Evolutionary conservation across 2,888 invertebrate genomes (phyloP).

Genomic region (Chironomus riparius): DNA sequence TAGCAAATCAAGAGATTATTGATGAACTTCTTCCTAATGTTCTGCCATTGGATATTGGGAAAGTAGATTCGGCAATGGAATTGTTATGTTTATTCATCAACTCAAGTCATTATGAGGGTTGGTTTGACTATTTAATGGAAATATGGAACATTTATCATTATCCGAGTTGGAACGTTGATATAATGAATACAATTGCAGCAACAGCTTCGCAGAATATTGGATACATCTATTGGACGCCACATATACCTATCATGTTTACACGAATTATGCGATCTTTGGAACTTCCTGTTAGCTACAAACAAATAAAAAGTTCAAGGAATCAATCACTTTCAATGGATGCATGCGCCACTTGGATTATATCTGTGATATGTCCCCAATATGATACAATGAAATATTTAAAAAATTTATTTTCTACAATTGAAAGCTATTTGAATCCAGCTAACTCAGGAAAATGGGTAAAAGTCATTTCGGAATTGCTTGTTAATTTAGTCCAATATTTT

Average conservation of each 20-base stretch:
- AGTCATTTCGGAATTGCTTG: slow-evolving; percentile 56
- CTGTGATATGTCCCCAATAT: slow-evolving; percentile 57
- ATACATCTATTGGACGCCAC: slow-evolving; percentile 77
- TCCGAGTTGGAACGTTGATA: slow-evolving; percentile 45
- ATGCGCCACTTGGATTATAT: slow-evolving; percentile 48
- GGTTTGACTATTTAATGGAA: slow-evolving; percentile 69
- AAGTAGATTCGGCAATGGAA: slow-evolving; percentile 46
- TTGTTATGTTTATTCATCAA: slow-evolving; percentile 65
- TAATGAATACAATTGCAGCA: slow-evolving; percentile 64
- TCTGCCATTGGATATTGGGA: slow-evolving; percentile 58
- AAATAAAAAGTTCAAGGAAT: slow-evolving; percentile 49
- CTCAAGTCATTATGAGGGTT: slow-evolving; percentile 61
- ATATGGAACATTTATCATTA: slow-evolving; percentile 73
- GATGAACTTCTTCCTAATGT: slow-evolving; percentile 71
- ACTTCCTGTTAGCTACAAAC: slow-evolving; percentile 68
- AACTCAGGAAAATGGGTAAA: slow-evolving; percentile 74
- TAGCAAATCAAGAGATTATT: slow-evolving; percentile 76
- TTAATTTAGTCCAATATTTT: slow-evolving; percentile 59
- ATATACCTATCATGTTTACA: slow-evolving; percentile 67
- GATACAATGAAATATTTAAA: slow-evolving; percentile 62
- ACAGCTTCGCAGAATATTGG: slow-evolving; percentile 68
- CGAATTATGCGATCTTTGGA: slow-evolving; percentile 63
- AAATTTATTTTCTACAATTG: slow-evolving; percentile 70
- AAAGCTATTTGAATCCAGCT: slow-evolving; percentile 83
- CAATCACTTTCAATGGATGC: slow-evolving; percentile 40